Percentiles rank a stretch among this genome's conserved stretches.
These are phyloP conservation scores for Nematopogon swammerdamellus DNA, from an alignment of 2,888 invertebrate species.

Conservation along the genomic window DNA sequence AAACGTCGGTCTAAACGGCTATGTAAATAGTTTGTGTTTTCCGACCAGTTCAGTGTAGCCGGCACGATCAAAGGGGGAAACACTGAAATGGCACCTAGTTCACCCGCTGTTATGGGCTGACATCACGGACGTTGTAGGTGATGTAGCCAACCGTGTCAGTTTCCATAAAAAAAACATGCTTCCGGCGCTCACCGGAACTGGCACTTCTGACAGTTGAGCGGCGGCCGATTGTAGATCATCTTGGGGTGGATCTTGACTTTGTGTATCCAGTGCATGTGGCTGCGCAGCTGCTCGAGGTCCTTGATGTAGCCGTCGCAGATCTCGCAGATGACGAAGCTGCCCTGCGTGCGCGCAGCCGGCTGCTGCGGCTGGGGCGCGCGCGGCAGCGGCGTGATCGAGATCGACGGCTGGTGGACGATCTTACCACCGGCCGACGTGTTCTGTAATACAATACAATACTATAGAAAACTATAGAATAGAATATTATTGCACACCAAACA, in stretches of 20 bases:
- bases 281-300: conserved; percentile 89
- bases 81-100: too few species aligned
- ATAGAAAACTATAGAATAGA: too few species aligned
- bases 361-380: conserved; percentile 57
- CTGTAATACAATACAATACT: too few species aligned
- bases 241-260: conserved; percentile 96
- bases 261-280: conserved; percentile 98
- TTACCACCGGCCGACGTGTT: background rate
- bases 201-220: conserved; percentile 94
- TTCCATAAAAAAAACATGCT: too few species aligned
- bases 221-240: conserved; percentile 93
- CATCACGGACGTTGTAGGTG: too few species aligned
- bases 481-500: too few species aligned
- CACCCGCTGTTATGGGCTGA: too few species aligned
- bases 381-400: conserved; percentile 88
- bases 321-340: conserved; percentile 92
- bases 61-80: too few species aligned
- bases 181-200: conserved; percentile 65
- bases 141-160: too few species aligned
- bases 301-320: conserved; percentile 97
- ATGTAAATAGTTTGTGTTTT: too few species aligned
- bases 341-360: conserved; percentile 53
- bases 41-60: too few species aligned
- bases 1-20: too few species aligned
- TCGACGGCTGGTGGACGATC: conserved; percentile 67